Evolutionary conservation across 2,113 vertebrate species (phyloP), one percentile per base, ranked within the genome.

Genomic region (Rousettus leschenaultii): DNA sequence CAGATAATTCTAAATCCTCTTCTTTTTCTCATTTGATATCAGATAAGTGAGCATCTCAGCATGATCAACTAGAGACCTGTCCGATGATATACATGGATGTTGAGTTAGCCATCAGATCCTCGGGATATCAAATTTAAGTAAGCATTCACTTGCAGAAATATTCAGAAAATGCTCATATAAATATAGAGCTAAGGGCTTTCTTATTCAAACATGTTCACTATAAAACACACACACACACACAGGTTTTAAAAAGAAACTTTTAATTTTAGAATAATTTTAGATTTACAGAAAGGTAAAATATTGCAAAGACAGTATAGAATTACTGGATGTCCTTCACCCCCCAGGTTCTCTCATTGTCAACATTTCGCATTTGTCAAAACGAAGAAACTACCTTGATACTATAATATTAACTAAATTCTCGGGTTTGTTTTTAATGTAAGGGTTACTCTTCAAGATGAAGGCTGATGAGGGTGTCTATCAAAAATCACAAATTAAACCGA

Each of bases 1-100:
- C 98, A 99, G 99, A 99, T 99, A 99, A 99, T 99, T 99, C 99
- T 99, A 99, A 99, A 99, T 99, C 99, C 99, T 99, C 99, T 99
- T 99, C 98, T 97, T 99, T 99, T 99, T 99, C 98, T 99, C 99
- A 99, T 99, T 99, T 98, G 99, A 99, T 99, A 99, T 99, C 98
- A 98, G 99, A 99, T 99, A 99, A 99, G 99, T 98, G 97, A 98
- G 98, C 98, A 98, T 99, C 98, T 99, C 98, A 98, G 98, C 98
- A 99, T 99, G 99, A 99, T 99, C 99, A 99, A 98, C 98, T 99
- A 99, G 98, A 98, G 99, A 99, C 99, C 99, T 99, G 98, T 98
- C 98, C 98, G 98, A 98, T 98, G 98, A 98, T 99, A 98, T 98
- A 98, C 98, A 97, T 98, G 98, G 99, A 98, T 98, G 98, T 97